Evolutionary conservation across 1,140 invertebrate genomes (phyloP), one percentile per base, ranked within the genome.

Genomic region (Orchestia grillus): DNA sequence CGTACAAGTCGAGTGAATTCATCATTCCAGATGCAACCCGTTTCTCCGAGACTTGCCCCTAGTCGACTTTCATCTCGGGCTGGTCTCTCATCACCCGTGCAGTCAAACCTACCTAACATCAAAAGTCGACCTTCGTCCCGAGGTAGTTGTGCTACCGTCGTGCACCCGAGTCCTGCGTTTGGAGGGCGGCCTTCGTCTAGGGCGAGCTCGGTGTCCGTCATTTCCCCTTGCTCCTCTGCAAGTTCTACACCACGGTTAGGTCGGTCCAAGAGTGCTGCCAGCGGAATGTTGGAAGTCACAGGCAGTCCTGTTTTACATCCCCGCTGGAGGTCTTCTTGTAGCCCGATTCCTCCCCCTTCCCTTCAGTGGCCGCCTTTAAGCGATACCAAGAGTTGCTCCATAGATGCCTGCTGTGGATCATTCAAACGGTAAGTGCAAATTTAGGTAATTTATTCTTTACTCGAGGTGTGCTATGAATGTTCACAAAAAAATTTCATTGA

Each of bases 381-480:
- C 28, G 88, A 94, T 15, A 44, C 16, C 44, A 94, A 94, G 44
- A 94, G 44, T 19, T n/a, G 92, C 43, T n/a, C 47, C 92, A 28
- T 94, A 44, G 44, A 94, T 44, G 92, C 92, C 92, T 94, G 92
- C 44, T 94, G 92, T 94, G 92, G 92, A 40, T 94, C 92, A 11
- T 44, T 94, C 92, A 94, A 44, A 40, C 43, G 44, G 92, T 94
- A 40, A 94, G 92, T 94, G 40, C 43, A 90, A 28, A 77, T 77
- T 77, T 77, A 77, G 28, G 28, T 23, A 36, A 23, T 77, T 15
- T 77, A 36, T 77, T 77, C 11, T 28, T 77, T 77, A 15, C 36
- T 77, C 11, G 62, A 77, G 62, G 28, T 23, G 36, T 77, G 11
- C 15, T 1, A 77, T 77, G 62, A 77, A 36, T 77, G 28, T 77